Percentiles rank a stretch among this genome's conserved stretches.
Evolutionary conservation across 2,888 invertebrate genomes (phyloP).

Genomic region (Drosophila eohydei): DNA sequence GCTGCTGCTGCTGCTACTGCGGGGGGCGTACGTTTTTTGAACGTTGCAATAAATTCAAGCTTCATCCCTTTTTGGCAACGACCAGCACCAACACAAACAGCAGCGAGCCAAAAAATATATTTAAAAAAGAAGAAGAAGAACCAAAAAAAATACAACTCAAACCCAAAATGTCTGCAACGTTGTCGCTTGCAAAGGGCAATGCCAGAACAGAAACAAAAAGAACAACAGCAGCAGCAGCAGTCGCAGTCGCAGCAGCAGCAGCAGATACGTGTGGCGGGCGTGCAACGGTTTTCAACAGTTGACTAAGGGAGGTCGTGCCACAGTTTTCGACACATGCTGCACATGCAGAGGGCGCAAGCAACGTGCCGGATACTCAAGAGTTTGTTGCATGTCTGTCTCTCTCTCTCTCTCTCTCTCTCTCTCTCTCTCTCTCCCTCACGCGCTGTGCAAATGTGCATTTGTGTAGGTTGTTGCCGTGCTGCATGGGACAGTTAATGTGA

Average conservation of each 20-base stretch:
- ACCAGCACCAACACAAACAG: constrained; percentile 63
- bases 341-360: constrained; percentile 61
- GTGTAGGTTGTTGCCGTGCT: constrained; percentile 18
- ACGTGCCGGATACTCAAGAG: constrained; percentile 23
- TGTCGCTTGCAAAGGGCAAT: constrained; percentile 51
- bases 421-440: neutral
- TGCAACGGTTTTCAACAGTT: constrained; percentile 77
- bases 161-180: constrained; percentile 74
- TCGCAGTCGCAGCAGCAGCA: constrained; percentile 13
- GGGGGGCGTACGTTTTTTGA: constrained; percentile 25
- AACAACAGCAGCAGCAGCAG: neutral
- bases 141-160: constrained; percentile 56
- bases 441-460: constrained; percentile 24
- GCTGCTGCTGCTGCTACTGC: constrained; percentile 22
- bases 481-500: constrained; percentile 7
- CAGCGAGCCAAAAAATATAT: constrained; percentile 49
- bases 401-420: neutral
- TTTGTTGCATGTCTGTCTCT: constrained; percentile 39
- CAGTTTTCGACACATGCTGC: constrained; percentile 69
- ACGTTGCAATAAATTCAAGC: constrained; percentile 71
- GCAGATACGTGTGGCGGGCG: constrained; percentile 77
- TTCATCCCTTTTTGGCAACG: constrained; percentile 78
- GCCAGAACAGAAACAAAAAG: constrained; percentile 22
- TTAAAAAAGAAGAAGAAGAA: neutral
- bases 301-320: constrained; percentile 63